Evolutionary conservation across 2,888 invertebrate genomes (phyloP), one percentile per base, ranked within the genome.

Genomic region (Lithodes maja): DNA sequence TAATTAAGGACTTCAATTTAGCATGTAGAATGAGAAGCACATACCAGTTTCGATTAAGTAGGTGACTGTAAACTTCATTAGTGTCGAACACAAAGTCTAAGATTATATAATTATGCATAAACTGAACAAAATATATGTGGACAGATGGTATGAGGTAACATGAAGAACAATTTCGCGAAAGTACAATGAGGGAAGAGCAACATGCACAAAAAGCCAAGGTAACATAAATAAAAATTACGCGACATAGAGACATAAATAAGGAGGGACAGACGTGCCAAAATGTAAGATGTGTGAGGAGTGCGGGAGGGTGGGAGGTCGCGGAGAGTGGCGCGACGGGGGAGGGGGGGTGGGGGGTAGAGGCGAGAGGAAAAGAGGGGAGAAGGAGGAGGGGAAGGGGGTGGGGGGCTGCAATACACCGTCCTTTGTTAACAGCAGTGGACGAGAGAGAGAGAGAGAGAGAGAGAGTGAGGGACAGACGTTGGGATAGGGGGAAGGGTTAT

Each of bases 361-460:
- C 52, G 52, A 53, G 71, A 52, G 80, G 33, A 53, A 71, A 75
- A 69, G 9, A 49, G 17, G 12, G 69, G 49, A 50, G 69, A 50
- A 86, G 53, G 81, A 53, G 69, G 81, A 86, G 81, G 52, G 86
- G 68, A 82, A 86, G 82, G 61, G 83, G 83, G 87, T 55, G 87
- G 82, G 82, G 68, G 83, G 33, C 33, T 33, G 33, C 33, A 33
- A 33, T 33, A 33, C 33, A 33, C 33, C 33, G 33, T 33, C 33
- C 33, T 33, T 33, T 33, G 33, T 33, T 33, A 33, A 33, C 33
- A 33, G 33, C 33, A 83, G 75, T 61, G 77, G 77, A 61, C 77
- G 83, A 83, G 77, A 68, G 83, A 87, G 83, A 83, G 83, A 87
- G 75, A 87, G 87, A 75, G 87, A 77, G 61, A 75, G 87, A 87